A percentile compares a stretch with the other conserved stretches of the same genome.
Conservation (phyloP, 1,140 invertebrate species). For the Brachionus rotundiformis region DNA sequence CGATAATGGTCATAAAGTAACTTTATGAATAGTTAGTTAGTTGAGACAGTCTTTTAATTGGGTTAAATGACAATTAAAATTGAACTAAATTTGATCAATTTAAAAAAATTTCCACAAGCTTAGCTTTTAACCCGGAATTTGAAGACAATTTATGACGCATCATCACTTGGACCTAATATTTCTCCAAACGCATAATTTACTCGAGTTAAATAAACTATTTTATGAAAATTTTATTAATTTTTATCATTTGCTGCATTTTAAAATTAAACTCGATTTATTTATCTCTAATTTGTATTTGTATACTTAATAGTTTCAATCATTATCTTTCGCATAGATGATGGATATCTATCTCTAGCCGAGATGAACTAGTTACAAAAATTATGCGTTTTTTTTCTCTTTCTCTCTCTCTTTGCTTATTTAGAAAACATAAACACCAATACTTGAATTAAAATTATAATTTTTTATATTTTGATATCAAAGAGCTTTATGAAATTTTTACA, state of each 20-base stretch:
- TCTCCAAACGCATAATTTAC: background rate
- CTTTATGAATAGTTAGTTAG: too few species aligned
- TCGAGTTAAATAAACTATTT: background rate
- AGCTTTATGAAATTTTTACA: background rate
- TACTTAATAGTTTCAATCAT: constrained; percentile 20
- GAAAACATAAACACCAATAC: background rate
- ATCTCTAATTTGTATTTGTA: background rate
- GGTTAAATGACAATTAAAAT: background rate
- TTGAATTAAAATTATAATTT: constrained; percentile 1
- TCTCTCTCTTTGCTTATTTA: background rate
- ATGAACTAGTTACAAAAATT: constrained; percentile 38
- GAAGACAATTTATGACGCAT: background rate
- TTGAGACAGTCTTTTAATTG: background rate
- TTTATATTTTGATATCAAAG: background rate
- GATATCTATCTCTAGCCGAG: background rate
- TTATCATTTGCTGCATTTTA: background rate
- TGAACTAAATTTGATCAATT: constrained; percentile 19
- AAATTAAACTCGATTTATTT: background rate
- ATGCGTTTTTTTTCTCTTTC: background rate
- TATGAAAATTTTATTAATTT: constrained; percentile 7
- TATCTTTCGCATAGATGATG: constrained; percentile 34
- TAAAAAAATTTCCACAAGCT: background rate
- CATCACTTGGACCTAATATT: background rate
- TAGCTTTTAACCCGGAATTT: background rate
- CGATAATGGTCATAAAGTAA: too few species aligned